These are phyloP conservation scores for Istiophorus platypterus DNA, from an alignment of 2,113 vertebrate genomes.

Conservation along the genomic window DNA sequence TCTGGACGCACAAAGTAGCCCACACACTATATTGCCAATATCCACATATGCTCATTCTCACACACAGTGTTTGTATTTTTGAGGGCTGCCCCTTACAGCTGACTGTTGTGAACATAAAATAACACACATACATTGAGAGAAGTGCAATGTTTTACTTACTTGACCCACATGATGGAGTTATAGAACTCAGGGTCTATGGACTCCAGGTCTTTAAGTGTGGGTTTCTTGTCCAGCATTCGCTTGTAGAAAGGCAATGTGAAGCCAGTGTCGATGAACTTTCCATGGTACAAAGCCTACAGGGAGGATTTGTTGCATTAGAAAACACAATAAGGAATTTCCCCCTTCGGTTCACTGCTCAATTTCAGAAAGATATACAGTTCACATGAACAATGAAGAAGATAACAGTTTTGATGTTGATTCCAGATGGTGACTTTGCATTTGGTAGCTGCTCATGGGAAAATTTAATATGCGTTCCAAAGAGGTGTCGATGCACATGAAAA, in stretches of 20 bases:
- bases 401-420: too few species aligned
- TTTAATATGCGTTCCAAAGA: too few species aligned
- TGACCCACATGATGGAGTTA: constrained; percentile 99
- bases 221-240: constrained; percentile 97
- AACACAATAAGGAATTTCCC: background rate
- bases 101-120: background rate
- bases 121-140: background rate
- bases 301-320: constrained; percentile 26
- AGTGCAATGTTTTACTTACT: constrained; percentile 85
- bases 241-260: constrained; percentile 99
- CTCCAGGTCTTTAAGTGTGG: constrained; percentile 97
- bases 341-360: too few species aligned
- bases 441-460: too few species aligned
- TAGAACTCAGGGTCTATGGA: constrained; percentile 98
- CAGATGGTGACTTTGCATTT: too few species aligned
- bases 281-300: constrained; percentile 93
- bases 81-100: too few species aligned
- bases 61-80: background rate
- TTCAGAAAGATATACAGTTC: too few species aligned
- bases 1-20: constrained; percentile 75
- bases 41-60: background rate
- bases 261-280: constrained; percentile 98
- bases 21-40: background rate
- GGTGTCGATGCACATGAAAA: too few species aligned
- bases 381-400: too few species aligned